Percentiles rank a stretch among this genome's conserved stretches.
phyloP scores from a whole-genome alignment of 2,888 invertebrate genomes.

The Eupithecia dodoneata region DNA sequence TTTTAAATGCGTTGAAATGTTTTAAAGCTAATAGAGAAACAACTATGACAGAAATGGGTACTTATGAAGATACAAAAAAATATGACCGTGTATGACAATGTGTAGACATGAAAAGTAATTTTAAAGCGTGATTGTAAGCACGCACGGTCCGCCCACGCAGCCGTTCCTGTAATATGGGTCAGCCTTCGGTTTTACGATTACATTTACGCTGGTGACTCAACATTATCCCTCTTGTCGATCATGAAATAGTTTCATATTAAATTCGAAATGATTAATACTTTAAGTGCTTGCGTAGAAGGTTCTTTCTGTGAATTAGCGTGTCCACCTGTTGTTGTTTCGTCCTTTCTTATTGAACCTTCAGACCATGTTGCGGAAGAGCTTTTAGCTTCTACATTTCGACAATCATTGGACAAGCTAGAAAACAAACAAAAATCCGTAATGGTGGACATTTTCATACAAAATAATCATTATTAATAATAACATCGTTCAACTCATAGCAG shows the following conservation, averaged over 20 bases:
- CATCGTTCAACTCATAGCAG: not conserved
- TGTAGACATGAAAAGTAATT: slow-evolving; percentile 72
- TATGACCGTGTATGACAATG: slow-evolving; percentile 64
- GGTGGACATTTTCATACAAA: not conserved
- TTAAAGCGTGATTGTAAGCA: slow-evolving; percentile 70
- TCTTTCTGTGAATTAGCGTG: not conserved
- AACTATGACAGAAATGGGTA: slow-evolving; percentile 57
- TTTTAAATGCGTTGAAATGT: slow-evolving; percentile 49
- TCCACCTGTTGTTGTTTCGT: slow-evolving; percentile 10
- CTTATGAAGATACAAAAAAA: slow-evolving; percentile 62
- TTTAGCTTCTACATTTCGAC: too few relatives aligned
- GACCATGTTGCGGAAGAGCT: not conserved
- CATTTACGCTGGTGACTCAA: slow-evolving; percentile 62
- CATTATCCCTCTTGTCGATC: slow-evolving; percentile 58
- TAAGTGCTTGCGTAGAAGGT: not conserved
- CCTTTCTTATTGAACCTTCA: not conserved
- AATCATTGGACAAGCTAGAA: not conserved
- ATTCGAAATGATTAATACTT: slow-evolving; percentile 44
- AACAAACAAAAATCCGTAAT: not conserved
- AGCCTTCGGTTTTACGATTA: slow-evolving; percentile 59
- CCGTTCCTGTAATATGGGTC: slow-evolving; percentile 57
- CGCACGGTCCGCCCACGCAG: slow-evolving; percentile 61
- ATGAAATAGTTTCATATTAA: slow-evolving; percentile 52
- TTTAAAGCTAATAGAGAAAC: slow-evolving; percentile 64
- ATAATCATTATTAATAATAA: not conserved